These are phyloP conservation scores for Hirtodrosophila trivittata DNA, from an alignment of 2,888 invertebrate species.

Conservation along the genomic window DNA sequence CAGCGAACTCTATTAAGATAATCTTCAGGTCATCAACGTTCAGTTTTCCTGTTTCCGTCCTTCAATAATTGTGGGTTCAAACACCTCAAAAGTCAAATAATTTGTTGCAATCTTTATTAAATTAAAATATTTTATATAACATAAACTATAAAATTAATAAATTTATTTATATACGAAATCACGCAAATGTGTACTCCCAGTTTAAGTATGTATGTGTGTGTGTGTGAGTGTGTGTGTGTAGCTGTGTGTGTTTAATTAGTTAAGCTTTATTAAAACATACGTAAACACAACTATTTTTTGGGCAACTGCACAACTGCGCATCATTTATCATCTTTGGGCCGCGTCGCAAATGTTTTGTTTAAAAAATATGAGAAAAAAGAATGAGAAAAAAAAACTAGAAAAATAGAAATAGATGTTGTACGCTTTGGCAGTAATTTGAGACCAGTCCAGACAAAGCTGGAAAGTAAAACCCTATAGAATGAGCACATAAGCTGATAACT, in stretches of 20 bases:
- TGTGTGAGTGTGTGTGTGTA: too few relatives aligned
- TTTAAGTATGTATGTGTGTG: constrained; percentile 3
- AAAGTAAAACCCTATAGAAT: constrained; percentile 34
- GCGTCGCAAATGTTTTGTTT: constrained; percentile 67
- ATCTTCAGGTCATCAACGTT: constrained; percentile 29
- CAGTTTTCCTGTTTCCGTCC: constrained; percentile 45
- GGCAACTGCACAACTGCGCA: constrained; percentile 71
- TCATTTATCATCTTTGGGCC: constrained; percentile 70
- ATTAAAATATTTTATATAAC: constrained; percentile 60
- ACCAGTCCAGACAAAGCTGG: constrained; percentile 35
- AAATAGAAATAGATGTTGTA: constrained; percentile 22
- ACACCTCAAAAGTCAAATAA: constrained; percentile 43
- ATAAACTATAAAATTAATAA: constrained; percentile 68
- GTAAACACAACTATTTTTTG: constrained; percentile 57
- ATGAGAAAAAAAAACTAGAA: constrained; percentile 9
- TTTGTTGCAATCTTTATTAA: constrained; percentile 61
- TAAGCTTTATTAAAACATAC: constrained; percentile 77
- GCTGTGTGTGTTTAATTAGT: constrained; percentile 62
- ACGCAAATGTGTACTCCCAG: constrained; percentile 42
- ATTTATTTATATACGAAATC: constrained; percentile 48
- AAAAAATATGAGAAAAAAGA: constrained; percentile 20
- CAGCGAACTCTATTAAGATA: constrained; percentile 26
- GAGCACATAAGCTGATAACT: constrained; percentile 54
- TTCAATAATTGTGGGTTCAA: constrained; percentile 59
- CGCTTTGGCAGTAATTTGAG: constrained; percentile 41